Conservation (phyloP, 2,797 vertebrate genomes). For the Enteromius thamalakanensis region DNA sequence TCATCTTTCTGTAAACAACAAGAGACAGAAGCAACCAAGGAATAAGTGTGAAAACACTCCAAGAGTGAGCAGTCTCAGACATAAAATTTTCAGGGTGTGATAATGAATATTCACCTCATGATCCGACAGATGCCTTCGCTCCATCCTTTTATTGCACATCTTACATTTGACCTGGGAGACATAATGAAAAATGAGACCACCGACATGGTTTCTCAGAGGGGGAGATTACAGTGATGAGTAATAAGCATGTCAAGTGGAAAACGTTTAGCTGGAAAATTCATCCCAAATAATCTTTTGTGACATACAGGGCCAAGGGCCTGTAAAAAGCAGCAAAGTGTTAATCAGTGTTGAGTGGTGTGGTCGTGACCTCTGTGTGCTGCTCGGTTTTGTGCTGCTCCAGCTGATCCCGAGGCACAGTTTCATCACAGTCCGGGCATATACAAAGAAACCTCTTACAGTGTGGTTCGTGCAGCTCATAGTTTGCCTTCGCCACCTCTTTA, state of each 20-base stretch:
- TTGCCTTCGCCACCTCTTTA: conserved; percentile 73
- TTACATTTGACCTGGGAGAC: conserved; percentile 72
- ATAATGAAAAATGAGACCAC: not conserved
- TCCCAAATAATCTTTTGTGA: conserved; percentile 1
- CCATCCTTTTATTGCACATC: conserved; percentile 71
- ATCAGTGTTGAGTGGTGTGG: conserved; percentile 13
- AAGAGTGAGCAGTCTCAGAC: not conserved
- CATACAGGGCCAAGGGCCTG: not conserved
- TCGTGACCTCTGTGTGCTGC: conserved; percentile 69
- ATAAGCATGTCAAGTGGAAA: not conserved
- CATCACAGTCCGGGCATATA: conserved; percentile 77
- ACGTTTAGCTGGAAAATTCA: not conserved
- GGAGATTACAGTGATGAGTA: not conserved
- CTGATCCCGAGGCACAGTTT: conserved; percentile 68
- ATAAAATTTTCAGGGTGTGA: not conserved
- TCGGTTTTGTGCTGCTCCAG: conserved; percentile 73
- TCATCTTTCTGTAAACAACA: conserved; percentile 68
- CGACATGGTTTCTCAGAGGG: not conserved
- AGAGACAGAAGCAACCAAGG: not conserved
- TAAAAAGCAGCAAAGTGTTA: not conserved
- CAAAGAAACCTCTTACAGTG: conserved; percentile 81
- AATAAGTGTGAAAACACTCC: not conserved
- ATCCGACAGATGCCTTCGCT: conserved; percentile 65
- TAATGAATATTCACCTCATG: conserved; percentile 68
- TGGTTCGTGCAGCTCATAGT: conserved; percentile 79